Percentiles rank a stretch among this genome's conserved stretches.
These are phyloP conservation scores for Drosophila mulleri DNA, from an alignment of 2,888 invertebrate genomes.

Conservation along the genomic window DNA sequence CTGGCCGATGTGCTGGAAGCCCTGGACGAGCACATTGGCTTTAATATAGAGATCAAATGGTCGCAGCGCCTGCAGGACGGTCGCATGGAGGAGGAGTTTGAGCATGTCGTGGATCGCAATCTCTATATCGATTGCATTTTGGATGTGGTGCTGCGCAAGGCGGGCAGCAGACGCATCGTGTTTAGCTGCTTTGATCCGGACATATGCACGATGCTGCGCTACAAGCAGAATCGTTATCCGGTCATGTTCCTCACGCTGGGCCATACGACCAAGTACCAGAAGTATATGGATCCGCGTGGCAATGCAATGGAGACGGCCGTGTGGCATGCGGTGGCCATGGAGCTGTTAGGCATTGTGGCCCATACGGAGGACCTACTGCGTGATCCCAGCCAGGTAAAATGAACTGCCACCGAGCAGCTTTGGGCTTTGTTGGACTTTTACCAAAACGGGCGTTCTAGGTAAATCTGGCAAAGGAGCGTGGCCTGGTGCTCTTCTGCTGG, in stretches of 20 bases:
- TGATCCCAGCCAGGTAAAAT: conserved; percentile 90
- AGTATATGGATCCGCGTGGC: conserved; percentile 94
- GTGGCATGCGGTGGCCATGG: conserved; percentile 92
- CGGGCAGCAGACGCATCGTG: conserved; percentile 92
- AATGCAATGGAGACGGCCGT: conserved; percentile 92
- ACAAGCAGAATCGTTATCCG: conserved; percentile 98
- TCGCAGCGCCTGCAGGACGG: conserved; percentile 95
- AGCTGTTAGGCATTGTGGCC: conserved; percentile 95
- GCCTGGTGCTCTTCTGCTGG: conserved; percentile 97
- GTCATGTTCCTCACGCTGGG: conserved; percentile 97
- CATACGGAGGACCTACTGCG: conserved; percentile 96
- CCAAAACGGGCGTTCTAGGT: conserved; percentile 86
- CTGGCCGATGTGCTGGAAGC: conserved; percentile 92
- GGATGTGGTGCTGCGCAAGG: conserved; percentile 92
- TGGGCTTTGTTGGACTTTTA: conserved; percentile 38
- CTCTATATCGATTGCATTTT: conserved; percentile 94
- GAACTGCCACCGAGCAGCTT: conserved; percentile 25
- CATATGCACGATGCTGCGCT: conserved; percentile 95
- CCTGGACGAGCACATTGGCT: conserved; percentile 94
- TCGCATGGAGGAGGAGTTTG: conserved; percentile 93
- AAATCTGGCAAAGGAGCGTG: conserved; percentile 91
- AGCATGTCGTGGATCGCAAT: conserved; percentile 94
- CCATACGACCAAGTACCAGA: conserved; percentile 89
- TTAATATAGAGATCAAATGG: conserved; percentile 99
- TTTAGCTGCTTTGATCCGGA: conserved; percentile 99